These are phyloP conservation scores for Exephanes ischioxanthus DNA, from an alignment of 2,888 invertebrate genomes.

Conservation along the genomic window DNA sequence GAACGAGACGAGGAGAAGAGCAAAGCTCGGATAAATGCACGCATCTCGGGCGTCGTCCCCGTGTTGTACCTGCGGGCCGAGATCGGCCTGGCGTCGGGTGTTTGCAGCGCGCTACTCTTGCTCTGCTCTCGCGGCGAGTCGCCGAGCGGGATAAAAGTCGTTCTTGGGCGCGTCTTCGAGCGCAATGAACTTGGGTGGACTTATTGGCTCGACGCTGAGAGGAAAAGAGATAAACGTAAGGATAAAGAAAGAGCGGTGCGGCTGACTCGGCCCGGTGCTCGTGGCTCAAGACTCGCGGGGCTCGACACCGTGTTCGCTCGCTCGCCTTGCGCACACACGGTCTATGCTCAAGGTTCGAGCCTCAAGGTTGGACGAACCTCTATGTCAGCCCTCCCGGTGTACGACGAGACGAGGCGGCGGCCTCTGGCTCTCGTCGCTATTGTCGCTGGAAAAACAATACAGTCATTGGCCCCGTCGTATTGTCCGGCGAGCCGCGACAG, in stretches of 20 bases:
- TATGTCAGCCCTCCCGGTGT: conserved; percentile 57
- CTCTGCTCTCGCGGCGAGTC: conserved; percentile 36
- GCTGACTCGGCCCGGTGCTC: conserved; percentile 24
- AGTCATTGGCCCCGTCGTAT: conserved; percentile 26
- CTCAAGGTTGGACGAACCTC: conserved; percentile 62
- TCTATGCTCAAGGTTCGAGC: conserved; percentile 63
- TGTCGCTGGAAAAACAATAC: not conserved
- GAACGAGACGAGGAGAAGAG: not conserved
- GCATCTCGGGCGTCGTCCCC: conserved; percentile 60
- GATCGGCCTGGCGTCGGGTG: conserved; percentile 7
- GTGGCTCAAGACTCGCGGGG: conserved; percentile 59
- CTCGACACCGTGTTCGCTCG: conserved; percentile 35
- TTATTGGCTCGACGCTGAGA: conserved; percentile 66
- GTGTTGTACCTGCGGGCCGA: conserved; percentile 34
- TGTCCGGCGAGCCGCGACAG: not conserved
- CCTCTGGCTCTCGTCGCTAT: not conserved
- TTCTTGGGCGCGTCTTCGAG: conserved; percentile 70
- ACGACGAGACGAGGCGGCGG: conserved; percentile 21
- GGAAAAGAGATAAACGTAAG: conserved; percentile 2
- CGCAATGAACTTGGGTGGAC: conserved; percentile 76
- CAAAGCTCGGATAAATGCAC: conserved; percentile 57
- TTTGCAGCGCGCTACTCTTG: not conserved
- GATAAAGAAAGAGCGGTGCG: conserved; percentile 1
- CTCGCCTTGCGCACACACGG: conserved; percentile 20
- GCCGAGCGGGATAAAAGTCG: conserved; percentile 48